Evolutionary conservation across 2,888 invertebrate genomes (phyloP).

Genomic region (Nemotelus pantherinus): DNA sequence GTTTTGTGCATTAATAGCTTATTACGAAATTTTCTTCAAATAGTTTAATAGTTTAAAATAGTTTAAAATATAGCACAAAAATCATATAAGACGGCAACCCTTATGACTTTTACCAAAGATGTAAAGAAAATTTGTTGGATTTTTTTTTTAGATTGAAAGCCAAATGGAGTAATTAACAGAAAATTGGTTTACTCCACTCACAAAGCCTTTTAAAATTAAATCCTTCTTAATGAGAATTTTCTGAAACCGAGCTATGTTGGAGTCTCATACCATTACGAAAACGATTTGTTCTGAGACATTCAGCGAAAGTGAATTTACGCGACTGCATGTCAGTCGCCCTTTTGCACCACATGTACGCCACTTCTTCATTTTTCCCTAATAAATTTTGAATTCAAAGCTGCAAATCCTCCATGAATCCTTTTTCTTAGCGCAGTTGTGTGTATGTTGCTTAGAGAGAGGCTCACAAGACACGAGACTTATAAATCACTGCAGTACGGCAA

Average conservation of each 20-base stretch:
- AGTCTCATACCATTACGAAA: not conserved
- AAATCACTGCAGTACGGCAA: conserved; percentile 49
- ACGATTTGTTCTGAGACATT: not conserved
- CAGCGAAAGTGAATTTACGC: not conserved
- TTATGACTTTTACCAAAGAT: no score
- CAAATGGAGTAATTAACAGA: conserved; percentile 48
- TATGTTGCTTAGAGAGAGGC: conserved; percentile 21
- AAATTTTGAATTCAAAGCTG: conserved; percentile 35
- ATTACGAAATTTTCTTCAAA: no score
- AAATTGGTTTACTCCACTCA: conserved; percentile 46
- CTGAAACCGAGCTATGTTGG: not conserved
- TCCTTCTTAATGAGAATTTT: conserved; percentile 14
- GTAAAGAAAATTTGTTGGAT: not conserved
- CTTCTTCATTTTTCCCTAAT: conserved; percentile 33
- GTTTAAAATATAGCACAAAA: no score
- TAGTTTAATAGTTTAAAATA: no score
- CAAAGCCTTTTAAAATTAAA: conserved; percentile 1
- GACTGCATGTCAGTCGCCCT: not conserved
- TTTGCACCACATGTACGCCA: not conserved
- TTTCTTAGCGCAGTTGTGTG: not conserved
- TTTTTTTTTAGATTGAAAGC: conserved; percentile 46
- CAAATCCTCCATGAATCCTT: conserved; percentile 29
- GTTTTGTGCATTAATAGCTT: no score
- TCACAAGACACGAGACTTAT: conserved; percentile 43
- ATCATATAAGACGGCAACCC: no score